phyloP scores from a whole-genome alignment of 2,888 invertebrate species.

The Diplolepis rosae region DNA sequence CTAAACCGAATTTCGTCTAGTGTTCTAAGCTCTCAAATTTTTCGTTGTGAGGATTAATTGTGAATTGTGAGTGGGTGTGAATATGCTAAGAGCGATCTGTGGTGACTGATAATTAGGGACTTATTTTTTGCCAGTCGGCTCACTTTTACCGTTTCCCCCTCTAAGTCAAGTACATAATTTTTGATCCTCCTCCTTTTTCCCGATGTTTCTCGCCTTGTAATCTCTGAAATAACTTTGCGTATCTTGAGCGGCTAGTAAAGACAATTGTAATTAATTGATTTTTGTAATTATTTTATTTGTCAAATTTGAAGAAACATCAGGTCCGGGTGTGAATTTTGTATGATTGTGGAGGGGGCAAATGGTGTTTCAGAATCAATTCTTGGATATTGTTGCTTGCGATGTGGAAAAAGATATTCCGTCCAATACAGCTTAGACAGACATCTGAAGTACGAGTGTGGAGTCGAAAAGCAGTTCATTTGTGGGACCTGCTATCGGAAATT shows the following conservation, averaged over 20 bases:
- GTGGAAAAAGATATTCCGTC: constrained; percentile 58
- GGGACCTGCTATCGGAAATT: constrained; percentile 70
- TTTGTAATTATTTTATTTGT: background rate
- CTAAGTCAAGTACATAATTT: background rate
- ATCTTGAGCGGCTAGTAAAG: background rate
- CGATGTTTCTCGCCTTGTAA: background rate
- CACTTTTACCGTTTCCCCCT: constrained; percentile 24
- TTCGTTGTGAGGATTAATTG: background rate
- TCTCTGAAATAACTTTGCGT: background rate
- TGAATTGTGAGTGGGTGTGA: constrained; percentile 12
- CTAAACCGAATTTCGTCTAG: too few species aligned
- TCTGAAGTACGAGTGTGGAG: constrained; percentile 70
- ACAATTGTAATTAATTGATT: background rate
- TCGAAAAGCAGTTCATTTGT: constrained; percentile 72
- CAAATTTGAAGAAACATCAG: background rate
- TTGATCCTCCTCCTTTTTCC: background rate
- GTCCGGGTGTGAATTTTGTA: constrained; percentile 36
- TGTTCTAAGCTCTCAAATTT: background rate
- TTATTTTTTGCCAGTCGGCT: constrained; percentile 21
- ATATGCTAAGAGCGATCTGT: constrained; percentile 2
- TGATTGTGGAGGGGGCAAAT: constrained; percentile 54
- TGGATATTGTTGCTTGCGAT: constrained; percentile 58
- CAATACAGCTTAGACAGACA: constrained; percentile 64
- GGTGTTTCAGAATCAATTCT: constrained; percentile 62
- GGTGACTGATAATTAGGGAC: constrained; percentile 26